Evolutionary conservation across 2,888 invertebrate genomes (phyloP).

Genomic region (Diaprepes abbreviatus): DNA sequence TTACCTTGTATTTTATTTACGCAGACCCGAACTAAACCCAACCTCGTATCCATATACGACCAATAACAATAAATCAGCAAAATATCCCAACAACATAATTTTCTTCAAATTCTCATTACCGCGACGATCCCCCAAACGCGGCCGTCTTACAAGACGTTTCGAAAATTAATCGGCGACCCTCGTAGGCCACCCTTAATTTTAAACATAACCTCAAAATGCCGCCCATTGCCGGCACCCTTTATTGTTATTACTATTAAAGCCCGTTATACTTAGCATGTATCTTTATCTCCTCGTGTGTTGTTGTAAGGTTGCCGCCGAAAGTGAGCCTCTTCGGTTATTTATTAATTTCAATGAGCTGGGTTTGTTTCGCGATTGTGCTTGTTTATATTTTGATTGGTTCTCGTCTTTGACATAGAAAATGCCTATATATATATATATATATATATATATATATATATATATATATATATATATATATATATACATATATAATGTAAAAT

Average conservation of each 20-base stretch:
- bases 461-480: too few species aligned
- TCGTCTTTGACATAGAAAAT: too few species aligned
- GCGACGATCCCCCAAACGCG: conserved; percentile 30
- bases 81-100: conserved; percentile 30
- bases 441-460: too few species aligned
- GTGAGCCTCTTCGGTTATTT: neutral
- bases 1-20: too few species aligned
- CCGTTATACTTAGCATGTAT: conserved; percentile 19
- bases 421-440: too few species aligned
- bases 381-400: too few species aligned
- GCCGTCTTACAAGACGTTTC: conserved; percentile 40
- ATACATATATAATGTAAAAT: too few species aligned
- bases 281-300: neutral
- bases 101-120: conserved; percentile 38
- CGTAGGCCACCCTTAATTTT: conserved; percentile 25
- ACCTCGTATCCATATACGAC: too few species aligned
- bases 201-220: conserved; percentile 37
- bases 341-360: neutral
- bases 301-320: neutral
- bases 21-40: too few species aligned
- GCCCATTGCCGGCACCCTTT: conserved; percentile 7
- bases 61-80: neutral
- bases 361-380: too few species aligned
- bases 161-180: conserved; percentile 45
- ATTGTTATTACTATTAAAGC: conserved; percentile 4